Evolutionary conservation across 2,797 vertebrate species (phyloP), one percentile per base, ranked within the genome.

Genomic region (Furcifer pardalis): DNA sequence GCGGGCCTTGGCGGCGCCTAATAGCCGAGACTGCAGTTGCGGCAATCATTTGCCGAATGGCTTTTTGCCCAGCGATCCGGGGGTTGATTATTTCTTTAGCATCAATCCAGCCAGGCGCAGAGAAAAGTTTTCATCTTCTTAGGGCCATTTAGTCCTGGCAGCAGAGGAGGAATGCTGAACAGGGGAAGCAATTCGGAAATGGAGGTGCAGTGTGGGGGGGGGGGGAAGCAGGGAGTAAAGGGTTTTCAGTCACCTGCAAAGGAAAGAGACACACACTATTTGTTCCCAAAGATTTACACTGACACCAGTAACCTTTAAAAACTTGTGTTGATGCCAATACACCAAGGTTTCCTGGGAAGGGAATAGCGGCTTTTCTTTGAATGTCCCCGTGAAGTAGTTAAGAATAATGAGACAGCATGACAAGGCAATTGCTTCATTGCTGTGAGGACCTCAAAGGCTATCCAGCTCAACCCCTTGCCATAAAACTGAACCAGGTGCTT

Each of bases 71-170:
- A 72, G 37, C 80, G 83, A 85, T 56, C 77, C 42, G 81, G 89
- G 86, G 87, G 7, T 86, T 89, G 93, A 92, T 91, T 92, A 92
- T 93, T 92, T 87, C 91, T 90, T 82, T 84, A 89, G 90, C 44
- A 90, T 91, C 89, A 92, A 90, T 91, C 92, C 91, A 88, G 81
- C 86, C 79, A 87, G 91, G 86, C 73, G 90, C 80, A 86, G 85
- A 88, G 91, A 92, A 92, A 93, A 86, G 73, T 86, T 91, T 93
- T 90, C 91, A 92, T 91, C 93, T 92, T 94, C 88, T 88, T 79
- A 84, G 90, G 92, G 88, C 92, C 90, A 86, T 86, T 86, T 86
- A 86, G 84, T 73, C 84, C 81, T 77, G 74, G 84, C 27, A 65
- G 79, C 79, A 71, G 65, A 86, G 79, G 79, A 86, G 84, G 82